Conservation (phyloP, 2,797 vertebrate genomes). For the Valencia hispanica region DNA sequence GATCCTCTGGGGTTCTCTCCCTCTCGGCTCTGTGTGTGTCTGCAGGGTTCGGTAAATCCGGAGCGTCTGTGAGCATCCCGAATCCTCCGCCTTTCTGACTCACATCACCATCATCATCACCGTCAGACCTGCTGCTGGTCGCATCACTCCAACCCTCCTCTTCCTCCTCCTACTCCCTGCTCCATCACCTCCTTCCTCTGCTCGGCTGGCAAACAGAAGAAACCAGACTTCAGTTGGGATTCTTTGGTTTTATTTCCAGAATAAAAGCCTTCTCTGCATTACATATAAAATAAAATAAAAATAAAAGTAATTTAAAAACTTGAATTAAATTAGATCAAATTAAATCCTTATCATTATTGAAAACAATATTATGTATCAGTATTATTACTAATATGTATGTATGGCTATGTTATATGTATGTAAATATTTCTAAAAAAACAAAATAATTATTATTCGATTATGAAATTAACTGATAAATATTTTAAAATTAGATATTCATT, state of each 20-base stretch:
- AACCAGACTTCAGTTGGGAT: slow-evolving; percentile 9
- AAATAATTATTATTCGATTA: too few species aligned
- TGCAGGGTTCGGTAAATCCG: slow-evolving; percentile 36
- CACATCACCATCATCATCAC: slow-evolving; percentile 53
- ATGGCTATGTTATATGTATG: too few species aligned
- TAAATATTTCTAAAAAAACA: too few species aligned
- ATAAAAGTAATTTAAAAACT: too few species aligned
- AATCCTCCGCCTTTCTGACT: slow-evolving; percentile 61
- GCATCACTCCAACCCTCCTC: slow-evolving; percentile 43
- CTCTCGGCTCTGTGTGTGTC: not conserved
- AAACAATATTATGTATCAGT: too few species aligned
- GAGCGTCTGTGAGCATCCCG: slow-evolving; percentile 57
- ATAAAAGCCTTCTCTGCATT: slow-evolving; percentile 27
- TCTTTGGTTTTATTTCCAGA: slow-evolving; percentile 14
- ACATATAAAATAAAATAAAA: not conserved
- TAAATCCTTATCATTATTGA: too few species aligned
- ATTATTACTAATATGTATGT: too few species aligned
- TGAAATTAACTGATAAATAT: too few species aligned
- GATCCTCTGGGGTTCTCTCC: slow-evolving; percentile 28
- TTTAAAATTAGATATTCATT: not conserved
- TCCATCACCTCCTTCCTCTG: slow-evolving; percentile 42
- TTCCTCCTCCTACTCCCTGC: slow-evolving; percentile 42
- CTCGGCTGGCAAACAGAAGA: slow-evolving; percentile 4
- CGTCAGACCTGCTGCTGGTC: slow-evolving; percentile 52
- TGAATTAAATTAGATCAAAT: too few species aligned